Evolutionary conservation across 2,888 invertebrate species (phyloP), one percentile per base, ranked within the genome.

Genomic region (Coronaproctus castanopsis): DNA sequence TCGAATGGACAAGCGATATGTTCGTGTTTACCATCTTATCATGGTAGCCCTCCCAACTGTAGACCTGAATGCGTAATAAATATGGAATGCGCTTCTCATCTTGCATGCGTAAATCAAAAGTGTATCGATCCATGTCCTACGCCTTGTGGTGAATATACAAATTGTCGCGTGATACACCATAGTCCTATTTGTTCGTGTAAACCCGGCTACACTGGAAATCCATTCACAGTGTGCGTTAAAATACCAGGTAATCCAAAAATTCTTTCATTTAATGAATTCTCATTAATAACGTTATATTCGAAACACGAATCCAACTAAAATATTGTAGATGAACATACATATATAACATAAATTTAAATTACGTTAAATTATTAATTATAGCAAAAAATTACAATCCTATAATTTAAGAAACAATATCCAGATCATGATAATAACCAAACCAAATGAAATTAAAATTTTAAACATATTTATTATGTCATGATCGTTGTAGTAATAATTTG

Each of bases 151-250:
- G 74, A 78, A 55, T 80, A 80, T 68, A 81, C 86, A 5, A 75
- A 80, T 59, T 87, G 87, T 68, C 80, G 80, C 72, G 83, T 85
- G n/a, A 79, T 83, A 2, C 83, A 83, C 67, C 86, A 87, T 67
- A 78, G 79, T 67, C 84, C 86, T 8, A 80, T 82, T 65, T 87
- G 87, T 67, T 77, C 76, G 53, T 86, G 86, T 68, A 76, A 78
- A 56, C 71, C 71, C 5, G 76, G 77, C 14, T 79, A 75, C 66
- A 76, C 80, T 1, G 83, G 83, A 62, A 81, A 83, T 73, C 81
- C 82, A 55, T 82, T 82, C 67, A 73, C 77, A 55, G 74, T 78
- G 67, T 83, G 81, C 66, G 76, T 75, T 61, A 73, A 69, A 65
- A 72, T 75, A 21, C 66, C 64, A 65, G 75, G 78, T 78, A 74